Conservation (phyloP, 2,888 invertebrate species). For the Drosophila bunnanda region DNA sequence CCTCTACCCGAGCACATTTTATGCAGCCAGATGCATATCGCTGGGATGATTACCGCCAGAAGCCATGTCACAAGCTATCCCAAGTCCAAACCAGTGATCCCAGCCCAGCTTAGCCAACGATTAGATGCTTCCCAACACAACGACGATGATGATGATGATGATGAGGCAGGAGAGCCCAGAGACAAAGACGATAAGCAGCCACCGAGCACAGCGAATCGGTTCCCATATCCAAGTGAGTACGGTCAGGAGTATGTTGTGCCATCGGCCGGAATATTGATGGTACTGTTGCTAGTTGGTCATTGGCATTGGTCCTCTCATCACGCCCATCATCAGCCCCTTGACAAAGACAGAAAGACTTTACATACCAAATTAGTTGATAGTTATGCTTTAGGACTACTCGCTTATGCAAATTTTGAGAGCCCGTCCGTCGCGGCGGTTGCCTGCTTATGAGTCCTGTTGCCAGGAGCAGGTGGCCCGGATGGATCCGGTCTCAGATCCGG, state of each 20-base stretch:
- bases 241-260: conserved; percentile 38
- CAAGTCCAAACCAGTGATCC: conserved; percentile 26
- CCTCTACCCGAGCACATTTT: conserved; percentile 46
- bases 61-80: conserved; percentile 13
- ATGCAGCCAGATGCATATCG: conserved; percentile 64
- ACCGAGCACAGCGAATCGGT: conserved; percentile 29
- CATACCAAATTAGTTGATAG: conserved; percentile 80
- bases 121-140: conserved; percentile 67
- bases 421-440: conserved; percentile 48
- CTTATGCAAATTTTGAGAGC: conserved; percentile 62
- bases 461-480: conserved; percentile 45
- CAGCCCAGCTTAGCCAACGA: conserved; percentile 76
- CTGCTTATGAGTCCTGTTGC: conserved; percentile 79
- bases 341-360: conserved; percentile 77
- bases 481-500: conserved; percentile 5
- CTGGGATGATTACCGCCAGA: conserved; percentile 35
- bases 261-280: conserved; percentile 54
- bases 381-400: conserved; percentile 70
- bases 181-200: conserved; percentile 21
- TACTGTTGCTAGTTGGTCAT: conserved; percentile 68
- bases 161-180: conserved; percentile 11
- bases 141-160: conserved; percentile 15
- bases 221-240: conserved; percentile 29
- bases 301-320: conserved; percentile 51
- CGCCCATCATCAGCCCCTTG: conserved; percentile 42